Evolutionary conservation across 2,113 vertebrate genomes (phyloP), one percentile per base, ranked within the genome.

Genomic region (Oreochromis aureus): DNA sequence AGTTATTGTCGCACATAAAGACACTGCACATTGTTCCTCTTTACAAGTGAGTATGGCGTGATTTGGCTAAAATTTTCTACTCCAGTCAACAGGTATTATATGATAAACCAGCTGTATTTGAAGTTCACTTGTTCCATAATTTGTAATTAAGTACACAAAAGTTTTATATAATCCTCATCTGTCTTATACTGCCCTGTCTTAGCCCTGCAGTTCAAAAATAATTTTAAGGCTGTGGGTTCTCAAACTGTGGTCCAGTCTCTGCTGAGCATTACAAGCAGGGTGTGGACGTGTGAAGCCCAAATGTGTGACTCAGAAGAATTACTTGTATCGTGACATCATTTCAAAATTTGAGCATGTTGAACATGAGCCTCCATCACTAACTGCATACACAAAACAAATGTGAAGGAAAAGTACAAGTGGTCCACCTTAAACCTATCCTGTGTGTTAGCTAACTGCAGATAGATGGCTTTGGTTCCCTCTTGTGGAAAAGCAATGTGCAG

Each of bases 381-480:
- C 71, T 32, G 27, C 46, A 51, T 18, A 8, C 10, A n/a, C 44
- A 73, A 44, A 27, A 1, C 15, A 12, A 32, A 19, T 48, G 18
- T 1, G 11, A 78, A n/a, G 27, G 73, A 78, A 78, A 78, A 9
- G 18, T 10, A 78, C 10, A 53, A 78, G 7, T 30, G 27, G 71
- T 32, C 1, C 71, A 78, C 27, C 27, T 80, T 36, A 88, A 80
- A 73, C 69, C 59, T n/a, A 27, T 24, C 27, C 59, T 24, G 27
- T 19, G 13, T 44, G 24, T 53, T n/a, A 6, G 51, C 32, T 79
- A 13, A 44, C 5, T 18, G 53, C 76, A 78, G 11, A 78, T 19
- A 78, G 12, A 22, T 48, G 41, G 16, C 51, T 85, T 80, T 91
- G 69, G 32, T 86, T 69, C 82, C 78, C 76, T 79, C 85, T 83